These are phyloP conservation scores for Troides oblongomaculatus DNA, from an alignment of 2,888 invertebrate species.

Conservation along the genomic window DNA sequence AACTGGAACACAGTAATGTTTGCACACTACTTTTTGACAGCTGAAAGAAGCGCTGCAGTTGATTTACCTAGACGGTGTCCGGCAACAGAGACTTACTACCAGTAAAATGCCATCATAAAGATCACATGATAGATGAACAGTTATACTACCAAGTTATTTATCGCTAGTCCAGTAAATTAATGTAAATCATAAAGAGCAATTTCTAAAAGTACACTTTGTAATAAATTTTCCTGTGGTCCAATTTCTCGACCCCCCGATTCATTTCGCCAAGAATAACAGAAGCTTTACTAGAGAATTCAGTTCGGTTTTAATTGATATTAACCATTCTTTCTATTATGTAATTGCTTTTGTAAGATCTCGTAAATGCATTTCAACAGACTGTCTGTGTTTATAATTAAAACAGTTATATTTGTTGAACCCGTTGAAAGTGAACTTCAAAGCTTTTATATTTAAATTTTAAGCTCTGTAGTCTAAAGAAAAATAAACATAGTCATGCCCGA, in stretches of 20 bases:
- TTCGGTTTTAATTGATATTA: constrained; percentile 23
- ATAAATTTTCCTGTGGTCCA: constrained; percentile 17
- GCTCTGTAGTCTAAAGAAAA: no score
- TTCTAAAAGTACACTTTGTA: constrained; percentile 1
- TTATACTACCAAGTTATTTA: background rate
- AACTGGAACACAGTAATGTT: no score
- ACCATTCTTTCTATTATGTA: constrained; percentile 19
- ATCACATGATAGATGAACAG: no score
- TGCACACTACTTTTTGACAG: no score
- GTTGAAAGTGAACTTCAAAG: no score
- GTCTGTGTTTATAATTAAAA: background rate
- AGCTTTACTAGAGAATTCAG: constrained; percentile 14
- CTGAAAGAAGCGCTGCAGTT: no score
- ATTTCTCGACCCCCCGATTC: constrained; percentile 6
- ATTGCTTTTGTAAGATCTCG: constrained; percentile 9
- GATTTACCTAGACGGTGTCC: no score
- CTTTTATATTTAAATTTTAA: no score
- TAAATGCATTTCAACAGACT: background rate
- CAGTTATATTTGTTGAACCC: no score
- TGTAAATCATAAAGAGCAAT: background rate
- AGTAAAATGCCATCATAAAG: no score
- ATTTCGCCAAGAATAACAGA: constrained; percentile 21
- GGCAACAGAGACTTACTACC: no score
- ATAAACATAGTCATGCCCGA: no score
- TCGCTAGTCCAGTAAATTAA: background rate